Base-by-base conservation (phyloP, 2,888 invertebrate genomes). In the Nymphalis polychloros region DNA sequence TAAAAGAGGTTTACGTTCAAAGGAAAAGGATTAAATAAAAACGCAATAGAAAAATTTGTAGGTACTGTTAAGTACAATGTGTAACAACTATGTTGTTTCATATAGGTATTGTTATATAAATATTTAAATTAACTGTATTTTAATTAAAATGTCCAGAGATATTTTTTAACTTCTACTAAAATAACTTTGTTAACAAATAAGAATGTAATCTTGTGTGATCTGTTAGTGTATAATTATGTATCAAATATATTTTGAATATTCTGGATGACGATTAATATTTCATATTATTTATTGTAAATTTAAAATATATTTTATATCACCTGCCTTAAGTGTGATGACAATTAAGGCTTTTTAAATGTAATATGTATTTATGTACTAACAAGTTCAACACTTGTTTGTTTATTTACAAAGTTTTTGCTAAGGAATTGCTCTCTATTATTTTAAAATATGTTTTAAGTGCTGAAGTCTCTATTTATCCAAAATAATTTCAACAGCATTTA, bases 21-120 rank as follows among this genome's bases (percentile, higher is more conserved):
- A 72, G 59, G 65, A 73, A 64, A 72, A 71, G 63, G 67, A 71
- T 67, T 73, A 67, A 71, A 66, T 69, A 69, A 60, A 62, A 72
- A 74, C 73, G 64, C 71, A 67, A 73, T 81, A 81, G 73, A 78
- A 78, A 79, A 77, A 72, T 72, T 73, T 77, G 84, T 89, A 90
- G 81, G 90, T 92, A 90, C 90, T 88, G 79, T 83, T 76, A 83
- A 90, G 89, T 90, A 91, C 87, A 80, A 82, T 75, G 81, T 83
- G 90, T 91, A 90, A 90, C 90, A 91, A 91, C 90, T 87, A 83
- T 91, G 92, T 92, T 92, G 90, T 90, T 84, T 84, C 78, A 75
- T 71, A 72, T 73, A 73, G 48, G 55, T 71, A 65, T 71, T 74
- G 69, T 70, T 72, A 67, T 62, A 57, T 63, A 69, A 68, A 70